Conservation (phyloP, 1,140 invertebrate species). For the Drosophila lowei region DNA sequence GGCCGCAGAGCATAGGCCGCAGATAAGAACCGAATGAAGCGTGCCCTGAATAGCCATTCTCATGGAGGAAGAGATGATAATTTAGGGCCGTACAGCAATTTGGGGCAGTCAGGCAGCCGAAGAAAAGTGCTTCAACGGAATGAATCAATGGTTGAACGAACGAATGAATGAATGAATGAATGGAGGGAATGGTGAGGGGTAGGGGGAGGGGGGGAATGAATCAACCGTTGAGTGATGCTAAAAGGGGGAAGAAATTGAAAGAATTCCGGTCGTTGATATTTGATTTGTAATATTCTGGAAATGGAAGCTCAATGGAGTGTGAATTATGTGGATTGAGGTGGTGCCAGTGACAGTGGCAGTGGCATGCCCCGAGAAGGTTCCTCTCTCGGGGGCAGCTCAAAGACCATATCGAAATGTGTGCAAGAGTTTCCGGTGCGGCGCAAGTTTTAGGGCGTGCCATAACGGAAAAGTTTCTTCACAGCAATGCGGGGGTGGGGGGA, state of each 20-base stretch:
- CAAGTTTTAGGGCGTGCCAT: constrained; percentile 56
- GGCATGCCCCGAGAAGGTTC: constrained; percentile 15
- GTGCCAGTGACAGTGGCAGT: constrained; percentile 1
- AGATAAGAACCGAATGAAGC: constrained; percentile 60
- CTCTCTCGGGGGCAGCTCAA: constrained; percentile 8
- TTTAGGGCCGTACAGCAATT: constrained; percentile 53
- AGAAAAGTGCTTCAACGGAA: constrained; percentile 38
- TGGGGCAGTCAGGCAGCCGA: constrained; percentile 41
- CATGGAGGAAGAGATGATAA: constrained; percentile 23
- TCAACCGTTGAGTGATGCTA: constrained; percentile 11
- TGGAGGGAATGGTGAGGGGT: too few species aligned
- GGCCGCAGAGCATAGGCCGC: constrained; percentile 16
- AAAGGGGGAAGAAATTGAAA: constrained; percentile 9
- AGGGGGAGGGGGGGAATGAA: constrained; percentile 4
- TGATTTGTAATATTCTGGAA: constrained; percentile 5
- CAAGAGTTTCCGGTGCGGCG: constrained; percentile 52
- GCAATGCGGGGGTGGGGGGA: background rate
- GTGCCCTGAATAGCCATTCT: constrained; percentile 65
- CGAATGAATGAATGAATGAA: constrained; percentile 15
- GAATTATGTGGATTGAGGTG: constrained; percentile 59
- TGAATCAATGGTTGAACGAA: constrained; percentile 35
- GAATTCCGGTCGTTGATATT: constrained; percentile 25
- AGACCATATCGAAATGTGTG: constrained; percentile 37
- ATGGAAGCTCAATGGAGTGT: constrained; percentile 62
- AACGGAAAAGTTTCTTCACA: constrained; percentile 26